Percentiles rank a stretch among this genome's conserved stretches.
These are phyloP conservation scores for Marisa cornuarietis DNA, from an alignment of 1,140 invertebrate species.

Conservation along the genomic window DNA sequence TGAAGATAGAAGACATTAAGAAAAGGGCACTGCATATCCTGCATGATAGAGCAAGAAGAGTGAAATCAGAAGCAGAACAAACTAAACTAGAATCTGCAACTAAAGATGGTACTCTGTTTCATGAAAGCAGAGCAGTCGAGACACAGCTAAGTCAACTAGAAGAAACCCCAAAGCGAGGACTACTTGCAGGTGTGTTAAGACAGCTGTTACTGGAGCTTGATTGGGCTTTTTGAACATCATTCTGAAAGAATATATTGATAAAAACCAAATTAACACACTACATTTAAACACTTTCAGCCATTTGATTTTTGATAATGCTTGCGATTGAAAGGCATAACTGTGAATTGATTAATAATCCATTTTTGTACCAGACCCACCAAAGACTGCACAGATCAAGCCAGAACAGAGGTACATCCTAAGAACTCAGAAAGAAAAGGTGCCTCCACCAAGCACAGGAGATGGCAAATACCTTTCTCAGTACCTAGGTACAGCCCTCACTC, in stretches of 20 bases:
- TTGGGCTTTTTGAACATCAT: neutral
- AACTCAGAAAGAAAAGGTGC: conserved; percentile 26
- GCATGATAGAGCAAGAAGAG: too few species aligned
- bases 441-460: conserved; percentile 49
- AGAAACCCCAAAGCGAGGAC: too few species aligned
- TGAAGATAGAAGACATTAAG: conserved; percentile 26
- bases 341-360: neutral
- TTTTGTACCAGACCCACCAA: conserved; percentile 21
- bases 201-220: neutral
- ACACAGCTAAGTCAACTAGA: too few species aligned
- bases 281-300: neutral
- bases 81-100: too few species aligned
- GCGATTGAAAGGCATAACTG: neutral
- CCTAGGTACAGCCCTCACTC: conserved; percentile 53
- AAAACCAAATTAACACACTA: neutral
- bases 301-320: neutral
- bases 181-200: neutral
- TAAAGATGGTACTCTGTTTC: too few species aligned
- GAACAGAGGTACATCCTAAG: conserved; percentile 42
- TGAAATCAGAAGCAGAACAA: too few species aligned
- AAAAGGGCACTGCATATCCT: conserved; percentile 15
- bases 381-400: conserved; percentile 28
- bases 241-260: neutral
- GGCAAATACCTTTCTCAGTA: conserved; percentile 54
- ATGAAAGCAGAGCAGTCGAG: too few species aligned